Conservation (phyloP, 2,888 invertebrate species). For the Oligia fasciuncula region DNA sequence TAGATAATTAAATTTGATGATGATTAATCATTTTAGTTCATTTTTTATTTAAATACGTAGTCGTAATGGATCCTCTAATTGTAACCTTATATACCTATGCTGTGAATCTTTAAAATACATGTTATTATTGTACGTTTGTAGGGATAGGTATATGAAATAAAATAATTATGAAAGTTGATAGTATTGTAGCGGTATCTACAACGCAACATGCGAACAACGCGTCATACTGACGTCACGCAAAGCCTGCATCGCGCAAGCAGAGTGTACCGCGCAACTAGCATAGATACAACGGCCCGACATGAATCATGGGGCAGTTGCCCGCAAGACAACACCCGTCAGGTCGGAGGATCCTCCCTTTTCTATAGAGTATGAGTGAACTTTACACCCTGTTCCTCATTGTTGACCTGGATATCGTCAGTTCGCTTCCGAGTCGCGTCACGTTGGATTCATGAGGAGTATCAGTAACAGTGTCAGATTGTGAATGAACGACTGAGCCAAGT, state of each 20-base stretch:
- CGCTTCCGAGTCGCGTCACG: constrained; percentile 18
- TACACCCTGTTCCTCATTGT: not conserved
- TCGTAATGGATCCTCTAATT: not conserved
- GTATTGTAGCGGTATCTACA: not conserved
- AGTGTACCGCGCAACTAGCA: no score
- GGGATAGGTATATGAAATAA: no score
- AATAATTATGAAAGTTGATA: not conserved
- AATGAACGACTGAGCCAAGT: not conserved
- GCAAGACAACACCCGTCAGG: no score
- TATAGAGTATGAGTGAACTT: no score
- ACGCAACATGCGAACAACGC: no score
- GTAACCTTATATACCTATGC: not conserved
- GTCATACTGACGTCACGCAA: no score
- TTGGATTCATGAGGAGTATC: constrained; percentile 22
- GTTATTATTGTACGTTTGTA: not conserved
- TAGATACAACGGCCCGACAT: no score
- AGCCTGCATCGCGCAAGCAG: no score
- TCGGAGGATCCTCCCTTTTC: no score
- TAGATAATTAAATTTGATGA: constrained; percentile 20
- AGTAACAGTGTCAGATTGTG: constrained; percentile 24
- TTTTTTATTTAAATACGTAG: not conserved
- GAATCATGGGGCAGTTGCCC: no score
- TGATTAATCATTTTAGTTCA: not conserved
- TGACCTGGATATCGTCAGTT: constrained; percentile 8
- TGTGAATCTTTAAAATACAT: not conserved